phyloP scores from a whole-genome alignment of 92 coral and sea anemone species.

The Zoanthus gigantus region DNA sequence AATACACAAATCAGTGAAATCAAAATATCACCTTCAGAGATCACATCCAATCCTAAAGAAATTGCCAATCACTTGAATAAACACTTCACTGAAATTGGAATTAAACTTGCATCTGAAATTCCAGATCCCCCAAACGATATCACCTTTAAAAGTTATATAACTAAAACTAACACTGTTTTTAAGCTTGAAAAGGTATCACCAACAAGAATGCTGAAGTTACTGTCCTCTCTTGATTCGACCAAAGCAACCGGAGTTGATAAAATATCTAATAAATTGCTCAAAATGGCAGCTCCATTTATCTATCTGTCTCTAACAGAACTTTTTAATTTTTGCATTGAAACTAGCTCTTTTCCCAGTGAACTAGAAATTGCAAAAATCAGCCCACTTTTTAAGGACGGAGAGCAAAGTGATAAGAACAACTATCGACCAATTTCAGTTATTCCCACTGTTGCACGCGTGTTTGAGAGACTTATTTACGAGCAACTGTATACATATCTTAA shows the following conservation, averaged over 20 bases:
- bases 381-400: conserved; percentile 37
- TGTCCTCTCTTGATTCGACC: conserved; percentile 23
- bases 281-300: background rate
- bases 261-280: conserved; percentile 19
- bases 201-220: conserved; percentile 19
- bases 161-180: conserved; percentile 33
- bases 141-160: conserved; percentile 43
- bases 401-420: conserved; percentile 28
- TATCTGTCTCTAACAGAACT: conserved; percentile 31
- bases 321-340: conserved; percentile 27
- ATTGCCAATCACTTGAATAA: conserved; percentile 14
- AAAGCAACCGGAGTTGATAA: conserved; percentile 37
- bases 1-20: conserved; percentile 31
- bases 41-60: background rate
- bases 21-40: conserved; percentile 19
- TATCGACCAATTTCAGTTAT: conserved; percentile 41
- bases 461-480: conserved; percentile 6
- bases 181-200: conserved; percentile 23
- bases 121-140: background rate
- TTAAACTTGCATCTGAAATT: conserved; percentile 45
- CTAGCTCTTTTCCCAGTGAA: conserved; percentile 41
- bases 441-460: no score
- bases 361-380: conserved; percentile 41
- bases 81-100: background rate
- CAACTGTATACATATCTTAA: conserved; percentile 5